phyloP scores from a whole-genome alignment of 2,113 vertebrate genomes.

The Pelodiscus sinensis region DNA sequence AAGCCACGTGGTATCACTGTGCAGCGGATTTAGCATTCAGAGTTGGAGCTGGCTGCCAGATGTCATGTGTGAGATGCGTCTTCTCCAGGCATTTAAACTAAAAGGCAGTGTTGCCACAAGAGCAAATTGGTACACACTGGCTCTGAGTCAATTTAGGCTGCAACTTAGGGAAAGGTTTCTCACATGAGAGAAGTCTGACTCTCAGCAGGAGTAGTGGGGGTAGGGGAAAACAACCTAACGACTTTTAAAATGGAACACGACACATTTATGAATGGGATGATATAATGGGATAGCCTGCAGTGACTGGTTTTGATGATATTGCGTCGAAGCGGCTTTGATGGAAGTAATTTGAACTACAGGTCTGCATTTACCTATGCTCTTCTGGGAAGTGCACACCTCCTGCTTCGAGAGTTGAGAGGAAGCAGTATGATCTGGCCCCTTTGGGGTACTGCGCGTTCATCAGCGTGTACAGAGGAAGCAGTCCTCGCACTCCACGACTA shows the following conservation, averaged over 20 bases:
- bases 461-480: not conserved
- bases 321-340: not conserved
- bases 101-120: not conserved
- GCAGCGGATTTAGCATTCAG: not conserved
- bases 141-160: not conserved
- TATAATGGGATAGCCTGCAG: not conserved
- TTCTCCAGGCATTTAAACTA: not conserved
- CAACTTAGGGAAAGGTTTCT: not conserved
- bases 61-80: not conserved
- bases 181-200: not conserved
- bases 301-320: not conserved
- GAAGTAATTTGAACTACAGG: not conserved
- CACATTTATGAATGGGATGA: not conserved
- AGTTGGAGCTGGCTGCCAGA: not conserved
- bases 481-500: not conserved
- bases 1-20: not conserved
- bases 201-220: not conserved
- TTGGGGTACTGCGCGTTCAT: not conserved
- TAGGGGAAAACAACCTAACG: not conserved
- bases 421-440: not conserved
- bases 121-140: not conserved
- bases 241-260: not conserved
- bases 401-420: not conserved
- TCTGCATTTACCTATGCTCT: not conserved
- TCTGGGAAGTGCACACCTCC: not conserved